Evolutionary conservation across 2,888 invertebrate species (phyloP), one percentile per base, ranked within the genome.

Genomic region (Terebella lapidaria): DNA sequence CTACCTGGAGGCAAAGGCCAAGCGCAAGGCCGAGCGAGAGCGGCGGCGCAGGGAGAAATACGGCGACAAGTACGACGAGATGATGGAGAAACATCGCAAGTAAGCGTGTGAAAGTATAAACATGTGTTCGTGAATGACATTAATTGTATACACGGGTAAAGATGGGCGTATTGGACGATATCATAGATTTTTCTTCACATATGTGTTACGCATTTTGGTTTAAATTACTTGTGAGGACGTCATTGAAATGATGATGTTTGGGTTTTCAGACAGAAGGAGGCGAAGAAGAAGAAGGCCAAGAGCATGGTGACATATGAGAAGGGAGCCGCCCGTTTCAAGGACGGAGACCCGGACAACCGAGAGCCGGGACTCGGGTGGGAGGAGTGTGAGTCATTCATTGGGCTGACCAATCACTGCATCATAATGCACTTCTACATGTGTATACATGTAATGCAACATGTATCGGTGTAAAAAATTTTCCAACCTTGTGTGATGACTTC

Each of bases 11-110:
- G 77, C 67, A 3, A 75, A 75, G 54, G 74, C 87, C 77, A 89
- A 89, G 73, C 88, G 88, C 80, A 89, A 89, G 82, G 86, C 86
- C 65, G 90, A 88, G 84, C 88, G 90, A 84, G 91, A 79, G 63
- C 69, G 70, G 54, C 70, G 67, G 51, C 52, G 78, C 49, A 57
- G 71, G 24, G 78, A 79, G 61, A 79, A 79, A 70, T 79, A 77
- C 59, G 79, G 78, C 3, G 78, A 77, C 51, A 73, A 76, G 69
- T 79, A 78, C 60, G 78, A 79, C 29, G 72, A 77, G 56, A 78
- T 79, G 74, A 64, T 74, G 69, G 72, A 70, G 52, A 72, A 75
- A 54, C 71, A 78, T 58, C 64, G 75, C 64, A 70, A 71, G 79
- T 79, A 67, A 57, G 74, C 18, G 26, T 49, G n/a, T n/a, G n/a